Evolutionary conservation across 2,888 invertebrate genomes (phyloP).

Genomic region (Drosophila robusta): DNA sequence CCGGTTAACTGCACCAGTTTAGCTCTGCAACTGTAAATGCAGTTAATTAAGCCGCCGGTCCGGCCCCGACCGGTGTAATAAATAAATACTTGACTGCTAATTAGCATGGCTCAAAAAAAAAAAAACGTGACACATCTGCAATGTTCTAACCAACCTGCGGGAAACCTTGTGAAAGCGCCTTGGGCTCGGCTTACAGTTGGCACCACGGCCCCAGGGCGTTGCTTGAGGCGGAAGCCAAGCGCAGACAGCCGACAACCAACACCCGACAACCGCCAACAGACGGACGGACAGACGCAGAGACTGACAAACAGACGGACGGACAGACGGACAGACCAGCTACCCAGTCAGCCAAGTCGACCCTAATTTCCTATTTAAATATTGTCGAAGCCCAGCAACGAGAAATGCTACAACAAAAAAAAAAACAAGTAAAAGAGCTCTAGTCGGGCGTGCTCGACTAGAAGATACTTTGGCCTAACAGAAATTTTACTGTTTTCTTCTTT

Average conservation of each 20-base stretch:
- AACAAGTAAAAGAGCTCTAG: neutral
- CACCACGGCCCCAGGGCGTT: conserved; percentile 22
- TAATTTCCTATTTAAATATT: conserved; percentile 72
- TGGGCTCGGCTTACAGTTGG: conserved; percentile 42
- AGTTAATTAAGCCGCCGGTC: conserved; percentile 44
- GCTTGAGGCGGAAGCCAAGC: conserved; percentile 55
- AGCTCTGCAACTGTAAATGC: conserved; percentile 55
- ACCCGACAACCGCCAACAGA: neutral
- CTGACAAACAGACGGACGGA: neutral
- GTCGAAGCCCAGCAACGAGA: conserved; percentile 42
- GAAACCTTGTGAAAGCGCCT: conserved; percentile 64
- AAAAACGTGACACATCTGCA: conserved; percentile 21
- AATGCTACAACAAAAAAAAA: conserved; percentile 41
- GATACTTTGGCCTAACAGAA: neutral
- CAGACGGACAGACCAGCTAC: conserved; percentile 3
- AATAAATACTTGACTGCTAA: conserved; percentile 52
- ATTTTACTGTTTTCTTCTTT: too few species aligned
- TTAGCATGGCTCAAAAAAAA: conserved; percentile 43
- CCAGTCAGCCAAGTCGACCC: conserved; percentile 50
- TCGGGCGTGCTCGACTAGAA: neutral
- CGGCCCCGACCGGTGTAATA: conserved; percentile 21
- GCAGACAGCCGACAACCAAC: conserved; percentile 31
- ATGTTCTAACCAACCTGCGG: conserved; percentile 46
- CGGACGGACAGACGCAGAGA: conserved; percentile 2
- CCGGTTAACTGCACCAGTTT: conserved; percentile 50